Conservation (phyloP, 2,888 invertebrate genomes). For the Schizaphis graminum region DNA sequence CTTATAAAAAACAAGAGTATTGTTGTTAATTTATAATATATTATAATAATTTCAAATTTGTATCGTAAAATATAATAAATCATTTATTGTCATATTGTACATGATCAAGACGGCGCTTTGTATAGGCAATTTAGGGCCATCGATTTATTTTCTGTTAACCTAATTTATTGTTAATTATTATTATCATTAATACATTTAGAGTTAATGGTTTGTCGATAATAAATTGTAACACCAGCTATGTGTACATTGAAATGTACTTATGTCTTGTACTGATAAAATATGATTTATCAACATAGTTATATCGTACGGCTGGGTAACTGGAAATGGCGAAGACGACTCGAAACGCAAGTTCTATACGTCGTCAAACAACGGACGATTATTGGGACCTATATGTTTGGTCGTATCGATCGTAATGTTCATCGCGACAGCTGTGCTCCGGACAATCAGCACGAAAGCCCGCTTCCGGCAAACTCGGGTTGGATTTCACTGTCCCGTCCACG, state of each 20-base stretch:
- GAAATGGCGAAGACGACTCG: conserved; percentile 18
- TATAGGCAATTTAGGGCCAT: neutral
- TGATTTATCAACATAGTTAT: conserved; percentile 5
- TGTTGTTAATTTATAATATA: no score
- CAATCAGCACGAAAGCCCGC: conserved; percentile 78
- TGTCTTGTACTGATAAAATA: neutral
- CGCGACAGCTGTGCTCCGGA: conserved; percentile 78
- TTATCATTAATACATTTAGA: neutral
- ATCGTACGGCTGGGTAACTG: conserved; percentile 57
- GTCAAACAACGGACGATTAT: conserved; percentile 79
- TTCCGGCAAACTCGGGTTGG: conserved; percentile 79
- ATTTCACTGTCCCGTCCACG: conserved; percentile 84
- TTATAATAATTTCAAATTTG: no score
- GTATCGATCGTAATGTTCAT: conserved; percentile 82
- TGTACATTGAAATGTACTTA: neutral
- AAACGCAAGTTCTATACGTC: conserved; percentile 52
- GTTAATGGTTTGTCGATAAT: neutral
- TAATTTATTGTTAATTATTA: neutral
- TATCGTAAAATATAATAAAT: neutral
- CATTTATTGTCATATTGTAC: neutral
- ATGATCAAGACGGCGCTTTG: neutral
- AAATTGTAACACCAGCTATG: neutral
- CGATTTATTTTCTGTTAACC: neutral
- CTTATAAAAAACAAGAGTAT: no score
- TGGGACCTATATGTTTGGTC: conserved; percentile 82